Evolutionary conservation across 2,113 vertebrate genomes (phyloP).

Genomic region (Fulica atra): DNA sequence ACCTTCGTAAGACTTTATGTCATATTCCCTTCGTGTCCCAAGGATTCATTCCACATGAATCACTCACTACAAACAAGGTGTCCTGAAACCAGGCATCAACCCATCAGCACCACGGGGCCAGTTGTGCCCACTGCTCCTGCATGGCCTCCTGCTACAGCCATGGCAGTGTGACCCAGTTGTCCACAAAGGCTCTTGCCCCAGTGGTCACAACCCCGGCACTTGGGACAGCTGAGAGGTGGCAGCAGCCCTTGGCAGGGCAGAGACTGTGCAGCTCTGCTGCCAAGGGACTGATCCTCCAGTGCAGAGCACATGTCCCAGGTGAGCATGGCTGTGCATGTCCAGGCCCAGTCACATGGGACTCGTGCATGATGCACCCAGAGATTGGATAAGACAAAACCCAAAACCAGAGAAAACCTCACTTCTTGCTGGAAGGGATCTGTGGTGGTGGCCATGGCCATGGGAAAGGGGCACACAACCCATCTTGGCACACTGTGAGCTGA

Average conservation of each 20-base stretch:
- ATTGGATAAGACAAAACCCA: neutral
- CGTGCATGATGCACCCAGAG: neutral
- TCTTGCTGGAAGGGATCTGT: neutral
- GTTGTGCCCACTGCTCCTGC: accelerated
- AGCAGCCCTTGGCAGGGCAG: neutral
- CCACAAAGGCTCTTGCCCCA: accelerated
- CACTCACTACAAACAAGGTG: neutral
- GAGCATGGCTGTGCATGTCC: accelerated
- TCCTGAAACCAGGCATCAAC: accelerated
- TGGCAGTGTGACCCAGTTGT: accelerated
- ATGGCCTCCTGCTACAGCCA: accelerated
- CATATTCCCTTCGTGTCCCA: neutral
- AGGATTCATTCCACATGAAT: neutral
- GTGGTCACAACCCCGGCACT: accelerated
- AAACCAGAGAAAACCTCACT: neutral
- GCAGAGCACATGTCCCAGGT: neutral
- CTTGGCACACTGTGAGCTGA: accelerated
- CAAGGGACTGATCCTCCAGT: neutral
- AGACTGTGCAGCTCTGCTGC: accelerated
- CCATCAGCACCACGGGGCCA: accelerated
- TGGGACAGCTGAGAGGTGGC: neutral
- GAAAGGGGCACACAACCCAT: neutral
- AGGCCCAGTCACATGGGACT: neutral
- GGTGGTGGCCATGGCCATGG: neutral
- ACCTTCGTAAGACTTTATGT: neutral